Evolutionary conservation across 2,797 vertebrate species (phyloP).

Genomic region (Iguana delicatissima): DNA sequence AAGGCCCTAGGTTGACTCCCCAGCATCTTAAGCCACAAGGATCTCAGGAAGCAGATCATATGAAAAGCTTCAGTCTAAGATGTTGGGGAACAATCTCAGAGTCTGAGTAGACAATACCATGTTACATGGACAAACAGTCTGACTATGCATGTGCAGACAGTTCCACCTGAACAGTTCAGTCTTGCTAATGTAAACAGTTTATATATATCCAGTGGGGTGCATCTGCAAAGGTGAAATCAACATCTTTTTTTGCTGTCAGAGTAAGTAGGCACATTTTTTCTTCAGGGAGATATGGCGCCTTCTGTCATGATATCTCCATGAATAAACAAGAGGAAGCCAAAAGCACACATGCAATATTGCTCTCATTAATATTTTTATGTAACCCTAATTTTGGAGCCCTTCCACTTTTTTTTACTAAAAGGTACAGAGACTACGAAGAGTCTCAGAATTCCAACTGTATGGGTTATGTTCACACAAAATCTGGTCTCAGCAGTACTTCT

Average conservation of each 20-base stretch:
- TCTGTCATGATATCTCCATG: background rate
- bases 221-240: background rate
- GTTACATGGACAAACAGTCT: background rate
- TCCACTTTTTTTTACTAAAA: slow-evolving; percentile 10
- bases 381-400: background rate
- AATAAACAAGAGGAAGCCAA: background rate
- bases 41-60: background rate
- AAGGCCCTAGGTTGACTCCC: background rate
- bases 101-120: background rate
- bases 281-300: background rate
- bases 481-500: slow-evolving; percentile 47
- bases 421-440: background rate
- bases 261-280: background rate
- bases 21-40: background rate
- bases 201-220: background rate
- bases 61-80: background rate
- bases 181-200: background rate
- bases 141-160: background rate
- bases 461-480: slow-evolving; percentile 36
- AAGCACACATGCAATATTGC: background rate
- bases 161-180: background rate
- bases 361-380: background rate
- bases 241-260: background rate
- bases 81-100: no score
- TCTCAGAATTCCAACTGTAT: slow-evolving; percentile 42